A percentile compares a stretch with the other conserved stretches of the same genome.
Evolutionary conservation across 2,113 vertebrate species (phyloP).

Genomic region (Sitta europaea): DNA sequence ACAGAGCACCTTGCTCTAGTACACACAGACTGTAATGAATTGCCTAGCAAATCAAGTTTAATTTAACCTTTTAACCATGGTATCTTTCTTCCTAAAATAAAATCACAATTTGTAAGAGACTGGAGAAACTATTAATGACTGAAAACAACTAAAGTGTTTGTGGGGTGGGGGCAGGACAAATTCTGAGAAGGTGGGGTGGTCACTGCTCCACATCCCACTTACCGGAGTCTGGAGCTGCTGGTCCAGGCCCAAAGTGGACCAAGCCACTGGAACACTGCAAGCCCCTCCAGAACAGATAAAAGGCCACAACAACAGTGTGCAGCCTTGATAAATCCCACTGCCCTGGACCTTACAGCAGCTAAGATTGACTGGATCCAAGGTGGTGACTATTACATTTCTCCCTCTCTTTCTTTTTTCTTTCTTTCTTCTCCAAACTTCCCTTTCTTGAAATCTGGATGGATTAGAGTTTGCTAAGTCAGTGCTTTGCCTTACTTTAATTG

Average conservation of each 20-base stretch:
- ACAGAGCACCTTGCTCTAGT: background rate
- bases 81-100: background rate
- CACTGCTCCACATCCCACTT: background rate
- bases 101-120: background rate
- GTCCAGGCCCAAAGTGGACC: background rate
- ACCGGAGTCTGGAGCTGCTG: background rate
- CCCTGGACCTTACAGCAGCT: background rate
- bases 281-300: background rate
- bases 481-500: background rate
- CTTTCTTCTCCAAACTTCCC: background rate
- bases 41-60: background rate
- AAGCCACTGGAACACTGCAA: background rate
- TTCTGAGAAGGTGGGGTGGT: background rate
- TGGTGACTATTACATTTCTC: background rate
- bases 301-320: background rate
- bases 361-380: background rate
- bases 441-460: background rate
- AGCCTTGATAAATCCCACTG: background rate
- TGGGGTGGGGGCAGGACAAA: background rate
- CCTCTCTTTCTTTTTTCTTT: background rate
- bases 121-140: background rate
- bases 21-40: background rate
- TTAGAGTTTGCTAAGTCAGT: background rate
- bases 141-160: background rate
- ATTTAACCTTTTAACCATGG: background rate